These are phyloP conservation scores for Aplysia californica DNA, from an alignment of 1,140 invertebrate species.

Conservation along the genomic window DNA sequence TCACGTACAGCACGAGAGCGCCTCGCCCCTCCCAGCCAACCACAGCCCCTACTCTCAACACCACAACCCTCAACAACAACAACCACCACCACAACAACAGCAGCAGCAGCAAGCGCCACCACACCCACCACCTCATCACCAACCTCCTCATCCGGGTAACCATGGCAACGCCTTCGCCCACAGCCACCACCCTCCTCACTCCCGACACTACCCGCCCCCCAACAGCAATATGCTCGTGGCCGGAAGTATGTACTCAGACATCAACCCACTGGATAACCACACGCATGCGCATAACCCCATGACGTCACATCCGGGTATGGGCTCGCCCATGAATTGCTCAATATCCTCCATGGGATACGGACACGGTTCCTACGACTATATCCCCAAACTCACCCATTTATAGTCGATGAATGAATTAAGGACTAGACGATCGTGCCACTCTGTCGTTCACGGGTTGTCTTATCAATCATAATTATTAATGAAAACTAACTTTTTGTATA, in stretches of 20 bases:
- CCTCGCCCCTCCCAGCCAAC: not conserved
- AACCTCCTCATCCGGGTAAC: too few relatives aligned
- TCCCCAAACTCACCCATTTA: slow-evolving; percentile 43
- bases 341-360: slow-evolving; percentile 34
- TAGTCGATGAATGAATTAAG: too few relatives aligned
- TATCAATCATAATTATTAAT: too few relatives aligned
- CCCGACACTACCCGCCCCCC: slow-evolving; percentile 27
- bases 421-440: too few relatives aligned
- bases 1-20: not conserved
- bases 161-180: slow-evolving; percentile 17
- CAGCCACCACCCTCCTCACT: slow-evolving; percentile 11
- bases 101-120: slow-evolving; percentile 20
- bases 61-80: slow-evolving; percentile 23
- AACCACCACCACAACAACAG: slow-evolving; percentile 15
- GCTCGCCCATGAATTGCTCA: slow-evolving; percentile 35
- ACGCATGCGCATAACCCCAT: slow-evolving; percentile 26
- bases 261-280: slow-evolving; percentile 35
- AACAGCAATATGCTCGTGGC: slow-evolving; percentile 32
- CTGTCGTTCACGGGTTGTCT: too few relatives aligned
- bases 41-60: slow-evolving; percentile 10
- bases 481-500: too few relatives aligned
- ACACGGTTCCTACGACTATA: slow-evolving; percentile 40
- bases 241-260: slow-evolving; percentile 37
- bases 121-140: not conserved
- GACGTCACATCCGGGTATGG: slow-evolving; percentile 31